A percentile compares a stretch with the other conserved stretches of the same genome.
phyloP scores from a whole-genome alignment of 2,888 invertebrate genomes.

The Leptura quadrifasciata region DNA sequence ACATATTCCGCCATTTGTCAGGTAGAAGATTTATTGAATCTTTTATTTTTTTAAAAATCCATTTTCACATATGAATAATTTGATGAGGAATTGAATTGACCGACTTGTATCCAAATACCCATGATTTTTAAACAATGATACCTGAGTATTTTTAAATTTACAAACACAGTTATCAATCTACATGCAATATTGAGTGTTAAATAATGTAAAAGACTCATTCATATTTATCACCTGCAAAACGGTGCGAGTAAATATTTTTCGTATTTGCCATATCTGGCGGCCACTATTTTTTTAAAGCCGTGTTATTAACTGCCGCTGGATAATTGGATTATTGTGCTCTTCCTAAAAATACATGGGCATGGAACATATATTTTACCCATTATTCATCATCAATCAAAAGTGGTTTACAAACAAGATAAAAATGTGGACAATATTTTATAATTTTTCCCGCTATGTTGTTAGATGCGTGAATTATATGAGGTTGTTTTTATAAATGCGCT shows the following conservation, averaged over 20 bases:
- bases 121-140: not conserved
- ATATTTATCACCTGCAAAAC: not conserved
- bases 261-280: not conserved
- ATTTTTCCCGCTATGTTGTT: slow-evolving; percentile 16
- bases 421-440: slow-evolving; percentile 42
- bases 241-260: not conserved
- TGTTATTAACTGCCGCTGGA: not conserved
- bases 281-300: not conserved
- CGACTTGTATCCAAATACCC: not conserved
- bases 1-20: slow-evolving; percentile 36
- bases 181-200: not conserved
- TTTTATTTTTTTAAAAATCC: slow-evolving; percentile 7
- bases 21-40: slow-evolving; percentile 34
- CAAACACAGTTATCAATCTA: not conserved
- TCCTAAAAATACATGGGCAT: not conserved
- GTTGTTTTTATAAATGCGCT: not conserved
- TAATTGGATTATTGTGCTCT: slow-evolving; percentile 5
- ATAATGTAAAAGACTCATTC: not conserved
- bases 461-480: not conserved
- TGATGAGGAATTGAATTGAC: not conserved
- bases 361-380: slow-evolving; percentile 18
- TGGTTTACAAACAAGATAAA: slow-evolving; percentile 40
- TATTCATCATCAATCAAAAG: slow-evolving; percentile 39
- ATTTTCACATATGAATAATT: not conserved
- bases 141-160: too few relatives aligned